Evolutionary conservation across 1,140 invertebrate genomes (phyloP), one percentile per base, ranked within the genome.

Genomic region (Drosophila albomicans): DNA sequence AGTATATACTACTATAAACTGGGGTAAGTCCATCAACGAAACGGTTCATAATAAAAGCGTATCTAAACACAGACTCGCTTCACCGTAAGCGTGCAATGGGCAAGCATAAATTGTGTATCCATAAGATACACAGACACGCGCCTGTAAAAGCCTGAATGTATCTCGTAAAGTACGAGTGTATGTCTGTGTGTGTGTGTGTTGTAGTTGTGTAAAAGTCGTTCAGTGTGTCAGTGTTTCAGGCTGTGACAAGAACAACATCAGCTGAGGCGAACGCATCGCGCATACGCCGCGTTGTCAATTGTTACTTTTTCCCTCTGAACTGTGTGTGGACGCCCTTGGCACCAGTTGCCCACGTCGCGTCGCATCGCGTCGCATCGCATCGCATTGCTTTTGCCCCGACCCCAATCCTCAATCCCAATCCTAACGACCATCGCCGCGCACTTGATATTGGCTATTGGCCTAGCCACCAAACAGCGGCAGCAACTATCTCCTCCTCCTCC

Each of bases 201-300:
- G 32, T 32, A 32, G 32, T 32, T 41, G 41, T 43, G 41, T 43
- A 64, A 88, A 88, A 89, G 66, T 89, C 86, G 86, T 89, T 89
- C 81, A 89, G 81, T 89, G 85, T 89, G 85, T 89, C 85, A 89
- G 86, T 88, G 80, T 88, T 80, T 77, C 82, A 87, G 79, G 77
- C 82, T 65, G 59, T 13, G 63, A 6, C 57, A 41, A 35, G 46
- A 52, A 32, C 54, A 54, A 49, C 75, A 82, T 65, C 79, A 75
- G 79, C 79, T 78, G 79, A 25, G 65, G 56, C 78, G 59, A 32
- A 81, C 75, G 71, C 82, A 86, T 87, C 80, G 85, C 84, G 84
- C 84, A 88, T 88, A 88, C 85, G 84, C 84, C 85, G 74, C 85
- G 66, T 88, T 84, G 84, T 88, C 77, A 88, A 80, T 80, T 82